Conservation (phyloP, 2,113 vertebrate species). For the Triplophysa tibetana region DNA sequence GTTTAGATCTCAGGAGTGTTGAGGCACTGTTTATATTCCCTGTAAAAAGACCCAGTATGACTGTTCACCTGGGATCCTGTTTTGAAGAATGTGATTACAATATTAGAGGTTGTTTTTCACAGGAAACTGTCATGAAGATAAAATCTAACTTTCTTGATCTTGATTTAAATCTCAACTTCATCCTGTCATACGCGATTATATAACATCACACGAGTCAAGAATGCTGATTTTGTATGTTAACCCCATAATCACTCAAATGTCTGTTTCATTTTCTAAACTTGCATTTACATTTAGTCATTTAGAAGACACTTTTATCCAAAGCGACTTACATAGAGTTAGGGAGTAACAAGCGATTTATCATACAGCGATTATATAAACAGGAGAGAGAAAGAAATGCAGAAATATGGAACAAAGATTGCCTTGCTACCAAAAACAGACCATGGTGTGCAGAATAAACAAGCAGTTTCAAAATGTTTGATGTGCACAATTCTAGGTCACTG, state of each 20-base stretch:
- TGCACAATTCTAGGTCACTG: neutral
- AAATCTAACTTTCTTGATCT: conserved; percentile 3
- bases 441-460: conserved; percentile 7
- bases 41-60: neutral
- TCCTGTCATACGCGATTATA: neutral
- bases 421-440: neutral
- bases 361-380: too few species aligned
- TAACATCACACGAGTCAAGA: neutral
- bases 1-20: neutral
- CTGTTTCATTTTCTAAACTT: neutral
- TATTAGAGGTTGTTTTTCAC: conserved; percentile 2
- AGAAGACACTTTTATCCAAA: too few species aligned
- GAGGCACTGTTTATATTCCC: conserved; percentile 25
- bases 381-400: conserved; percentile 5
- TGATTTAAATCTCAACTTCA: conserved; percentile 30
- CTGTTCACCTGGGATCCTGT: conserved; percentile 7
- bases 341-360: too few species aligned
- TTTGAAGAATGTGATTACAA: conserved; percentile 15
- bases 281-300: too few species aligned
- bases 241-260: neutral
- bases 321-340: too few species aligned
- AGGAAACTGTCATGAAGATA: conserved; percentile 2
- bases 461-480: neutral
- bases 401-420: conserved; percentile 17
- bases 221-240: conserved; percentile 6